Evolutionary conservation across 2,888 invertebrate genomes (phyloP).

Genomic region (Saturnia japonica): DNA sequence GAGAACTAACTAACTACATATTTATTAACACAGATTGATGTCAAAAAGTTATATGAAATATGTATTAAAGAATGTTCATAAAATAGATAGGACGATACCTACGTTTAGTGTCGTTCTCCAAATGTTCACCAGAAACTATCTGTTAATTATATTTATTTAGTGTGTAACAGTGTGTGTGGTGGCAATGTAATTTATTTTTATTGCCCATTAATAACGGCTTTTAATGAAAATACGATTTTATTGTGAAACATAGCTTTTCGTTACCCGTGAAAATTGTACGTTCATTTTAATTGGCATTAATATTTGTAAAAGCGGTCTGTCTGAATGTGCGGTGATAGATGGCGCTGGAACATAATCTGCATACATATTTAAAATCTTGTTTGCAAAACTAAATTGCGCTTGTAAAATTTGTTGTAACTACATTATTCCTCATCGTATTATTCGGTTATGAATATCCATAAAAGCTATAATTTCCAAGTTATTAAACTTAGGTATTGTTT

Average conservation of each 20-base stretch:
- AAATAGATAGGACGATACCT: not conserved
- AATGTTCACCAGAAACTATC: not conserved
- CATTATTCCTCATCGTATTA: not conserved
- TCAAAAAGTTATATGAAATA: too few species aligned
- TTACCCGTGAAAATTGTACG: conserved; percentile 8
- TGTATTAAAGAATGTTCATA: not conserved
- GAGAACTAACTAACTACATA: too few species aligned
- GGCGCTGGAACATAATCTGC: not conserved
- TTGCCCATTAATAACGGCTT: conserved; percentile 11
- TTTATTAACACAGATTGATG: too few species aligned
- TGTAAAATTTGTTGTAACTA: not conserved
- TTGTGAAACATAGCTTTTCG: conserved; percentile 11
- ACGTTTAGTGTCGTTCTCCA: not conserved
- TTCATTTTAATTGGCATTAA: not conserved
- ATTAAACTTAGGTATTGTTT: too few species aligned
- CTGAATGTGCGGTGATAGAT: not conserved
- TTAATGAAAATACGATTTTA: conserved; percentile 15
- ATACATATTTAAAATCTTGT: not conserved
- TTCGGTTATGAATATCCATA: not conserved
- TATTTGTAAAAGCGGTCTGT: not conserved
- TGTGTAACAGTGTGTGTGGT: not conserved
- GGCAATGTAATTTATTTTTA: conserved; percentile 4
- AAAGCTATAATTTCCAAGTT: too few species aligned
- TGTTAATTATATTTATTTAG: conserved; percentile 8
- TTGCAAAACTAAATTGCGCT: not conserved